Percentiles rank a stretch among this genome's conserved stretches.
Conservation (phyloP, 2,113 vertebrate species). For the Chaenocephalus aceratus region DNA sequence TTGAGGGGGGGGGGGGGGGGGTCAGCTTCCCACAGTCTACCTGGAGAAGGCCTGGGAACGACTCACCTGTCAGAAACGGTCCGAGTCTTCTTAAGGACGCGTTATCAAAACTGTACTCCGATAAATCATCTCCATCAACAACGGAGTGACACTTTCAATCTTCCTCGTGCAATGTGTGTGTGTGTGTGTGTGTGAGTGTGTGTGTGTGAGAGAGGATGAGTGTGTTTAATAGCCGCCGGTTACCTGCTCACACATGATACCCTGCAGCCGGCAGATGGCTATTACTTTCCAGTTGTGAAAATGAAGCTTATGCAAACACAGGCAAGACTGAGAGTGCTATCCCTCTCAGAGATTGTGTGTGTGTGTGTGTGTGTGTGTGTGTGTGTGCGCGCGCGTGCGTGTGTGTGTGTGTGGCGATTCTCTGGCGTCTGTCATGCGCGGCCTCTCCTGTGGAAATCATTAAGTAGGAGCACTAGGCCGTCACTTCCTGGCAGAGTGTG, state of each 20-base stretch:
- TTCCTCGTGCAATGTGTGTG: slow-evolving; percentile 35
- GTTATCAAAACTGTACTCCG: slow-evolving; percentile 53
- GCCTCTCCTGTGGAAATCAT: slow-evolving; percentile 84
- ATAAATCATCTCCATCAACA: slow-evolving; percentile 65
- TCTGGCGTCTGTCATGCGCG: slow-evolving; percentile 78
- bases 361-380: slow-evolving; percentile 48
- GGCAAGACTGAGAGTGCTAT: slow-evolving; percentile 66
- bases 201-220: neutral
- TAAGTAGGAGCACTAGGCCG: slow-evolving; percentile 81
- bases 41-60: slow-evolving; percentile 67
- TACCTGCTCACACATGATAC: slow-evolving; percentile 83
- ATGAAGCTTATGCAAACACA: slow-evolving; percentile 84
- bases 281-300: slow-evolving; percentile 86
- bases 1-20: slow-evolving; percentile 38
- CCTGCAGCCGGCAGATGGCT: slow-evolving; percentile 81
- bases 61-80: slow-evolving; percentile 48
- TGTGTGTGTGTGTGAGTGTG: slow-evolving; percentile 27
- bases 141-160: slow-evolving; percentile 64
- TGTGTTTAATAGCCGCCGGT: slow-evolving; percentile 79
- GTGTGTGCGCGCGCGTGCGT: slow-evolving; percentile 53
- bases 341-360: slow-evolving; percentile 70
- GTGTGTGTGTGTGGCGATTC: slow-evolving; percentile 43
- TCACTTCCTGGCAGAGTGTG: slow-evolving; percentile 78
- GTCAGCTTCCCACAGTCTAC: slow-evolving; percentile 63
- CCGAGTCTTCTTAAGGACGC: neutral